Evolutionary conservation across 2,797 vertebrate genomes (phyloP).

Genomic region (Podarcis lilfordi): DNA sequence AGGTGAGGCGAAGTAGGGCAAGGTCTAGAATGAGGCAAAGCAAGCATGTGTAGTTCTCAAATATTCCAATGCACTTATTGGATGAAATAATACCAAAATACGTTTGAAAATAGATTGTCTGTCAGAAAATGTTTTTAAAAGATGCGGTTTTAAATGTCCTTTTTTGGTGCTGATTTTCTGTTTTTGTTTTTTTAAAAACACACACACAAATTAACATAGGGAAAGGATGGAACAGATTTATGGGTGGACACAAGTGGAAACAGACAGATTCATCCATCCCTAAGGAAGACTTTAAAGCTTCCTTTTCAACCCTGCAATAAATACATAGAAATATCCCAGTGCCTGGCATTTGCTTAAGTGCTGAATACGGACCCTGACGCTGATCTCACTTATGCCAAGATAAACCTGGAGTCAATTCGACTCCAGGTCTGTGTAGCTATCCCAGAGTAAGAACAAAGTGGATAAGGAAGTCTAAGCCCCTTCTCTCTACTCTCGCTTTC

Average conservation of each 20-base stretch:
- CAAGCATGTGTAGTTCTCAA: neutral
- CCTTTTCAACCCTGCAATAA: neutral
- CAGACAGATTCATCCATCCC: neutral
- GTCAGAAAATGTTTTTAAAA: neutral
- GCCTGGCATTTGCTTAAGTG: conserved; percentile 19
- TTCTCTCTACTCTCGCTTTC: neutral
- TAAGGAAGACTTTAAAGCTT: neutral
- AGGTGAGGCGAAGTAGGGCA: too few relatives aligned
- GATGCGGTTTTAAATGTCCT: neutral
- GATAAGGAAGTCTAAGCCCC: conserved; percentile 13
- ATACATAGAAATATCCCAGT: neutral
- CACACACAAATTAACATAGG: neutral
- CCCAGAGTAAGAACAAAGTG: neutral
- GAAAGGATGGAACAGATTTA: neutral
- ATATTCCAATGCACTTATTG: neutral
- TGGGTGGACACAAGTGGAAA: neutral
- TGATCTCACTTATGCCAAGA: neutral
- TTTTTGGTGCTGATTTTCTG: neutral
- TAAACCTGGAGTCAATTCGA: conserved; percentile 12
- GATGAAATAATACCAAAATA: too few relatives aligned
- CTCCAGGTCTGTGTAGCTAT: neutral
- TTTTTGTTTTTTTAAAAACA: too few relatives aligned
- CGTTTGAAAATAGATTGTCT: too few relatives aligned
- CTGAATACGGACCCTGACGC: neutral
- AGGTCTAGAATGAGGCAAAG: too few relatives aligned